Conservation (phyloP, 2,888 invertebrate species). For the Trypoxylon attenuatum region DNA sequence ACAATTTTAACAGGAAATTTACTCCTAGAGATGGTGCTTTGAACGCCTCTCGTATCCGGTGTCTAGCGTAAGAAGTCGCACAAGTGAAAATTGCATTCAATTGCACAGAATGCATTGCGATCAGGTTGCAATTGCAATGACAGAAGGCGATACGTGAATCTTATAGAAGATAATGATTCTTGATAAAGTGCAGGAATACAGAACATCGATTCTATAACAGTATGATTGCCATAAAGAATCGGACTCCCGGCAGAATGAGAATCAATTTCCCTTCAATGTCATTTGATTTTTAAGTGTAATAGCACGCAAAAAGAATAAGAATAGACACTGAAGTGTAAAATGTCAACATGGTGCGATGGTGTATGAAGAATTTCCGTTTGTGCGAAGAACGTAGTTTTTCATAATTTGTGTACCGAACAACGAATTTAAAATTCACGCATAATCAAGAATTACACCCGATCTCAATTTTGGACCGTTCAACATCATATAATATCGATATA, state of each 20-base stretch:
- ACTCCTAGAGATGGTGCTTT: no score
- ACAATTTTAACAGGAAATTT: no score
- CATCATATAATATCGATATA: conserved; percentile 4
- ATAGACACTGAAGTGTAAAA: conserved; percentile 5
- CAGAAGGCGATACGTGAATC: no score
- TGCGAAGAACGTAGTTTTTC: neutral
- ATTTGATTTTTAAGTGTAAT: conserved; percentile 19
- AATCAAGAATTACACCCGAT: conserved; percentile 1
- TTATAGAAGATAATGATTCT: no score
- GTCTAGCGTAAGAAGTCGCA: no score
- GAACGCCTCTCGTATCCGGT: no score
- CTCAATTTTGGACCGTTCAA: neutral
- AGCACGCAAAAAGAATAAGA: conserved; percentile 16
- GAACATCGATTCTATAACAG: no score
- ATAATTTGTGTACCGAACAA: neutral
- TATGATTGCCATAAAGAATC: no score
- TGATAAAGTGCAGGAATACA: no score
- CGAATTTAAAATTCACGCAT: conserved; percentile 3
- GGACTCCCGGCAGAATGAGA: neutral
- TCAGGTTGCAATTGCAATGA: no score
- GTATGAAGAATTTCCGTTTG: conserved; percentile 2
- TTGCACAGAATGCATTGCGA: no score
- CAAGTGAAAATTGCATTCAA: no score
- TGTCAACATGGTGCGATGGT: conserved; percentile 5
- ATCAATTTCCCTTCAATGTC: conserved; percentile 1